Conservation (phyloP, 1,140 invertebrate species). For the Andricus grossulariae region DNA sequence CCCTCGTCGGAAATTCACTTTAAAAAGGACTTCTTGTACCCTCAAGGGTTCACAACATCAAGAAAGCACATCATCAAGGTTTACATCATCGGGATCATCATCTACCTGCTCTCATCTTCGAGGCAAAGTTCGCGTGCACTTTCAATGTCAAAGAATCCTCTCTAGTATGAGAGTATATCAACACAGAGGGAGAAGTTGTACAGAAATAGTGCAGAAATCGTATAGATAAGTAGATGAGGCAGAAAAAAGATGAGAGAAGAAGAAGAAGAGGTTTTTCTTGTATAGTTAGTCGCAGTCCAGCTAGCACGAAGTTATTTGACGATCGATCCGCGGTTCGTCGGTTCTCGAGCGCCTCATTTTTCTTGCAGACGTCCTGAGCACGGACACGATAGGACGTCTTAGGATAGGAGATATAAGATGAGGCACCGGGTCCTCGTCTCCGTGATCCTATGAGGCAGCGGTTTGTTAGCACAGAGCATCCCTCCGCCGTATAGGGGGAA, state of each 20-base stretch:
- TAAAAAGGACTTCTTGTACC: not conserved
- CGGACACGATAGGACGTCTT: not conserved
- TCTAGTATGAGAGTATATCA: too few relatives aligned
- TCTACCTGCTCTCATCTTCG: too few relatives aligned
- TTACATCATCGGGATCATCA: too few relatives aligned
- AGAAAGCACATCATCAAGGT: too few relatives aligned
- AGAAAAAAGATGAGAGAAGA: constrained; percentile 8
- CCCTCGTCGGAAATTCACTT: constrained; percentile 31
- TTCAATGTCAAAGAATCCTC: too few relatives aligned
- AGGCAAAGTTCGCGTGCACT: too few relatives aligned
- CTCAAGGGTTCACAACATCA: not conserved
- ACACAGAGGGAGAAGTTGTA: constrained; percentile 27
- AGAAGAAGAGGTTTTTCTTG: not conserved
- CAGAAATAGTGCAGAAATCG: not conserved
- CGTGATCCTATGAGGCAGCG: constrained; percentile 38
- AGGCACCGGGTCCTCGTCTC: constrained; percentile 50
- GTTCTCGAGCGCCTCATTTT: constrained; percentile 67
- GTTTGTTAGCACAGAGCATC: constrained; percentile 41
- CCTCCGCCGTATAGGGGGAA: constrained; percentile 37
- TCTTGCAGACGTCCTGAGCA: constrained; percentile 35
- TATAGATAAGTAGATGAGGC: not conserved
- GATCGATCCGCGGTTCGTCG: constrained; percentile 69
- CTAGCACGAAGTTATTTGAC: constrained; percentile 65
- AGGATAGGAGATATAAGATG: constrained; percentile 10
- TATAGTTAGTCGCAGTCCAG: constrained; percentile 45